Percentiles rank a stretch among this genome's conserved stretches.
Evolutionary conservation across 1,140 invertebrate species (phyloP).

Genomic region (Caenorhabditis briggsae): DNA sequence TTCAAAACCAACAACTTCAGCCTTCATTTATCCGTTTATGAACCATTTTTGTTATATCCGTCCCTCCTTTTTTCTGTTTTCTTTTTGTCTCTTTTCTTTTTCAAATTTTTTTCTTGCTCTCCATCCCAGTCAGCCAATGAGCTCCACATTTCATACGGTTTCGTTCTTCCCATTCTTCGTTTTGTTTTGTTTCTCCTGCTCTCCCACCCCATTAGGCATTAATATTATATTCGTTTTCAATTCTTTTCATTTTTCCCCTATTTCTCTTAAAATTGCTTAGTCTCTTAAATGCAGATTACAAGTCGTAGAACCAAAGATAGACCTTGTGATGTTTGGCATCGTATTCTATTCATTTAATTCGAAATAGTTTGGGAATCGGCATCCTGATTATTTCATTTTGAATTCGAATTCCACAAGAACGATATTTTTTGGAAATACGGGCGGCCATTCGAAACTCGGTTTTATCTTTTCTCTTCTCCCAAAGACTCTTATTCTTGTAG

Average conservation of each 20-base stretch:
- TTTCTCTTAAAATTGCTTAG: conserved; percentile 8
- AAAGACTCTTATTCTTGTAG: background rate
- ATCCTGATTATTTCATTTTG: background rate
- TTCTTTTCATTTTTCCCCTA: background rate
- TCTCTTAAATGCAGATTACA: conserved; percentile 38
- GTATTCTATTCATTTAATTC: background rate
- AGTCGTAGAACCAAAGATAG: conserved; percentile 44
- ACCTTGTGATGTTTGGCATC: conserved; percentile 34
- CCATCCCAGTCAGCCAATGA: conserved; percentile 53
- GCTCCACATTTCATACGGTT: conserved; percentile 47
- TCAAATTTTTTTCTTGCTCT: background rate
- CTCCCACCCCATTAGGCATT: conserved; percentile 36
- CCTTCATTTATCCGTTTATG: conserved; percentile 19
- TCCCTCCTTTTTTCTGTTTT: background rate
- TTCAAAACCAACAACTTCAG: conserved; percentile 6
- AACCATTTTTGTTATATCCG: conserved; percentile 9
- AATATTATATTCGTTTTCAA: conserved; percentile 37
- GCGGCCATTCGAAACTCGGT: conserved; percentile 35
- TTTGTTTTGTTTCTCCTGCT: background rate
- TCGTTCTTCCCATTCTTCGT: conserved; percentile 52
- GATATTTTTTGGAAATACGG: background rate
- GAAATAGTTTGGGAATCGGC: background rate
- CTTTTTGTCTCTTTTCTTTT: background rate
- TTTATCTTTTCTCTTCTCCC: background rate
- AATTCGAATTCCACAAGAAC: no score